Conservation (phyloP, 1,140 invertebrate species). For the Anagrus nilaparvatae region DNA sequence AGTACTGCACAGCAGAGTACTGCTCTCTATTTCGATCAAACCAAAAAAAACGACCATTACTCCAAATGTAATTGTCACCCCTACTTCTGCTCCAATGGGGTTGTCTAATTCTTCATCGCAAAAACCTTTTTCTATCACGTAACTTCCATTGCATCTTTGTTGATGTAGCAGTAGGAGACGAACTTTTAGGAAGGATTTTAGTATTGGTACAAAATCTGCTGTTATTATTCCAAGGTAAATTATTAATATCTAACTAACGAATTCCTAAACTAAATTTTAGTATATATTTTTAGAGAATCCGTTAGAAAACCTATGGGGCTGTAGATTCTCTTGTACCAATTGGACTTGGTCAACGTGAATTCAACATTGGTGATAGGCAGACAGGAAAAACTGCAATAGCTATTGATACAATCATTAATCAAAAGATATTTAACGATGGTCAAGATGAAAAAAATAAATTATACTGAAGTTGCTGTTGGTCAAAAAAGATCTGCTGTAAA, state of each 20-base stretch:
- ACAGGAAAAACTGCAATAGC: constrained; percentile 99
- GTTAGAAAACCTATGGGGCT: constrained; percentile 99
- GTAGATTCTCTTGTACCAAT: constrained; percentile 98
- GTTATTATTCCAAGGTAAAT: constrained; percentile 88
- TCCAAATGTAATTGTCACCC: no score
- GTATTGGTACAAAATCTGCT: constrained; percentile 98
- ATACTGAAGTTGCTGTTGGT: constrained; percentile 98
- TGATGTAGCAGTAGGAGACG: constrained; percentile 94
- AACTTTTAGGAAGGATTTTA: constrained; percentile 94
- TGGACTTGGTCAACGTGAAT: constrained; percentile 97
- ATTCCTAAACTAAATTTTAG: neutral
- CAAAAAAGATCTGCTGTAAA: constrained; percentile 99
- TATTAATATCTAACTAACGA: constrained; percentile 1
- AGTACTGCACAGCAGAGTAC: no score
- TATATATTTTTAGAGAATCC: constrained; percentile 58
- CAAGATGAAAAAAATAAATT: constrained; percentile 97
- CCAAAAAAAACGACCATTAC: no score
- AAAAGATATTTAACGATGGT: constrained; percentile 95
- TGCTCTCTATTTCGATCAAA: no score
- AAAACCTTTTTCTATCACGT: no score
- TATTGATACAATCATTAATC: constrained; percentile 99
- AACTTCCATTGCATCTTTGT: no score
- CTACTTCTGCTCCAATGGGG: no score
- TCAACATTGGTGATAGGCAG: constrained; percentile 99
- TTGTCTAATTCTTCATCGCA: no score